A percentile compares a stretch with the other conserved stretches of the same genome.
Conservation (phyloP, 2,113 vertebrate genomes). For the Cacatua alba region DNA sequence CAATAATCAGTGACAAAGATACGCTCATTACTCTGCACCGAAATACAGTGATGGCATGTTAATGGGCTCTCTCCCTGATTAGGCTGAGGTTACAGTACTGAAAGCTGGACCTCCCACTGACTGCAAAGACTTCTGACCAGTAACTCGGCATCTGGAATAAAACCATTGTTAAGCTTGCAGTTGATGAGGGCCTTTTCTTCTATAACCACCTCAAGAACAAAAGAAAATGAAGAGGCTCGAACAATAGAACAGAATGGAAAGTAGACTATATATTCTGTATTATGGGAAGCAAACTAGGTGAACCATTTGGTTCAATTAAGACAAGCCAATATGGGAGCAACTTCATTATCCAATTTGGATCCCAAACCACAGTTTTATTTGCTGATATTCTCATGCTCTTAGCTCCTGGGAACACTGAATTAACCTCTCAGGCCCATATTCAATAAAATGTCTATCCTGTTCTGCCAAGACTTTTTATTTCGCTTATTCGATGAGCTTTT, state of each 20-base stretch:
- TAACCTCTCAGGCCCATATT: neutral
- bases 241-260: neutral
- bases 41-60: neutral
- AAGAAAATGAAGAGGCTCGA: neutral
- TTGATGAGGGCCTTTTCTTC: neutral
- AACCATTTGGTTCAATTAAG: neutral
- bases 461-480: constrained; percentile 5
- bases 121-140: neutral
- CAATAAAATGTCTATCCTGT: neutral
- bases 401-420: neutral
- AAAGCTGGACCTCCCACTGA: neutral
- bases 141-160: neutral
- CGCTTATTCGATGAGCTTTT: neutral
- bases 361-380: constrained; percentile 22
- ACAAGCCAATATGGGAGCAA: neutral
- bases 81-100: neutral
- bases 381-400: neutral
- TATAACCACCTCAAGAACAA: neutral
- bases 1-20: neutral
- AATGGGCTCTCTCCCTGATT: neutral
- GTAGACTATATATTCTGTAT: neutral
- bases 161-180: neutral
- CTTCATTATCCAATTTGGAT: neutral
- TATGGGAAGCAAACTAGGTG: neutral
- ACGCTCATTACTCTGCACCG: neutral